phyloP scores from a whole-genome alignment of 2,797 vertebrate genomes.

The Enteromius mattozi region DNA sequence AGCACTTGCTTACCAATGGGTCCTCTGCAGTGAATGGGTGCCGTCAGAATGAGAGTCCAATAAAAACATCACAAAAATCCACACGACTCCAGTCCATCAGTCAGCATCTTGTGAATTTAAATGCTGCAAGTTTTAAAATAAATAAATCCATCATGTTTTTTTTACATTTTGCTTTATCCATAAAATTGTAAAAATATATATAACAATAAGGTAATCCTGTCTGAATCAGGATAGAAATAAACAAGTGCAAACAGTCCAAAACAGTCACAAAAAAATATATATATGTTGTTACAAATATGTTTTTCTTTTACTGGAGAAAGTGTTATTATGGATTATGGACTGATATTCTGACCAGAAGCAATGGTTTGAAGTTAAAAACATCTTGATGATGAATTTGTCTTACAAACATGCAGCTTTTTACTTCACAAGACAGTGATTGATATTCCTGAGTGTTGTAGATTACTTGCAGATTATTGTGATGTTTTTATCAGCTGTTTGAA shows the following conservation, averaged over 20 bases:
- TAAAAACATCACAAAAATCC: neutral
- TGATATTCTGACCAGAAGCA: neutral
- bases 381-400: neutral
- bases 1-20: neutral
- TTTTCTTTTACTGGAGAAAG: neutral
- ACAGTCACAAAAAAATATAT: neutral
- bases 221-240: neutral
- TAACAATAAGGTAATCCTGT: neutral
- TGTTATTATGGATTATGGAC: neutral
- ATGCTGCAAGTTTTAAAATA: neutral
- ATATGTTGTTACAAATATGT: neutral
- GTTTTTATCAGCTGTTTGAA: neutral
- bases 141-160: neutral
- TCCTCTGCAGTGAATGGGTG: neutral
- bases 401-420: neutral
- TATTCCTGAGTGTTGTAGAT: neutral
- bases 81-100: neutral
- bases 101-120: neutral
- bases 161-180: neutral
- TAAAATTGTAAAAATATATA: neutral
- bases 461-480: neutral
- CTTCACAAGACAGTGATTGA: neutral
- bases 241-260: neutral
- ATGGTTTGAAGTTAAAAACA: neutral
- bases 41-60: neutral